Base-by-base conservation (phyloP, 2,797 vertebrate genomes). In the Sebastes trivittatus region DNA sequence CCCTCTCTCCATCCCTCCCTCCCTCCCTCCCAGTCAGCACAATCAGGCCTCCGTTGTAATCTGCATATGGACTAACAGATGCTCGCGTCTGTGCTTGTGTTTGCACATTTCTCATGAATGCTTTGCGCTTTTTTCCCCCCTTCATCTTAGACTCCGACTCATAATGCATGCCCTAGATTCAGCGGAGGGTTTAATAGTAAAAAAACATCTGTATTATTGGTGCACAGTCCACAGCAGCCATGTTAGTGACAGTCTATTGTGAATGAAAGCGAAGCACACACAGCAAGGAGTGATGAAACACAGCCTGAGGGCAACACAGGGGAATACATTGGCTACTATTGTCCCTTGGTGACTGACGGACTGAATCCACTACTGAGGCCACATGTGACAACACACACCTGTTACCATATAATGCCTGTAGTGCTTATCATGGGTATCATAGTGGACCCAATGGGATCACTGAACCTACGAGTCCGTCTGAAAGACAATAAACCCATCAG, bases 21-120 rank as follows among this genome's bases (percentile, higher is more conserved):
- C 34, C 7, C 72, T 49, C 49, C 75, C 69, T 14, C 56, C 69
- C 78, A 88, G 87, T 93, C 89, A 92, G 88, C 89, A 92, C 85
- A 85, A 87, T 86, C 70, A 63, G 80, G 78, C 80, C 78, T 80
- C 80, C 14, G 22, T 59, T 90, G 78, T 90, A 89, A 91, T 94
- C 89, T 93, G 83, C 90, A 92, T 89, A 92, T 88, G 92, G 83
- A 83, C 88, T 56, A 83, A 89, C 92, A 93, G 91, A 92, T 92
- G 90, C 82, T 88, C 69, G 5, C 1, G 55, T 88, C 88, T 87
- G 66, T 60, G 87, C 82, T 80, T 87, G 83, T 81, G 88, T 87
- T 88, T 87, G 84, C 82, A 89, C 71, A 85, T 85, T 90, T 86
- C 67, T 61, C 66, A 32, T 5, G 54, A 73, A 83, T 54, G 73